Percentiles rank a stretch among this genome's conserved stretches.
These are phyloP conservation scores for Nothoprocta perdicaria DNA, from an alignment of 2,113 vertebrate genomes.

Conservation along the genomic window DNA sequence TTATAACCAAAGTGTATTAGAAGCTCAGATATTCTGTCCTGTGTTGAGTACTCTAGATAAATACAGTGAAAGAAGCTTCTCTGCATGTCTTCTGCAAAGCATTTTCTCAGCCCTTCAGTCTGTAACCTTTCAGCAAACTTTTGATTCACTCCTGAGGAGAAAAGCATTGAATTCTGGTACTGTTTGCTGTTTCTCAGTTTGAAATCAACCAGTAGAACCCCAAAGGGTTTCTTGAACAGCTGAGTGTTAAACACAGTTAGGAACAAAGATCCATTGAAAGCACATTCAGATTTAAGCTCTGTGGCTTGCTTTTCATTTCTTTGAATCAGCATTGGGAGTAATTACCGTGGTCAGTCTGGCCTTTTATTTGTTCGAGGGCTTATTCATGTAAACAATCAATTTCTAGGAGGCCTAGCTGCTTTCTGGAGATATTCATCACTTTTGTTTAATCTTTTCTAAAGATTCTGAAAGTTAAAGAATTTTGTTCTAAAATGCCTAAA, in stretches of 20 bases:
- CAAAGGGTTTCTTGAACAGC: constrained; percentile 35
- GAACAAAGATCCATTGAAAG: constrained; percentile 60
- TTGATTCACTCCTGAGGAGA: constrained; percentile 12
- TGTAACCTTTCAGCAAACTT: not conserved
- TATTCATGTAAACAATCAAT: not conserved
- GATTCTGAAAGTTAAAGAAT: constrained; percentile 11
- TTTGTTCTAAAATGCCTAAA: constrained; percentile 36
- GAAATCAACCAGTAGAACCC: constrained; percentile 16
- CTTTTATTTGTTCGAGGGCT: constrained; percentile 1
- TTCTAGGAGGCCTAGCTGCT: not conserved
- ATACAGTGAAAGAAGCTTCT: not conserved
- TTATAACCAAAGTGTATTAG: not conserved
- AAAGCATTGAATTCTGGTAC: not conserved
- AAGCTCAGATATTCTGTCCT: not conserved
- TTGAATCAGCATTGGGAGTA: constrained; percentile 15
- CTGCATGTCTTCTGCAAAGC: not conserved
- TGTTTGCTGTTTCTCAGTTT: constrained; percentile 6
- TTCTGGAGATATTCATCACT: not conserved
- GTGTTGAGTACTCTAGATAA: not conserved
- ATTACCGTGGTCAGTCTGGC: not conserved
- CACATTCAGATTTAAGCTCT: constrained; percentile 58
- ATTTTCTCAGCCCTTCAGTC: not conserved
- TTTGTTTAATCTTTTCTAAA: not conserved
- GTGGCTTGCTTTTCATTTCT: constrained; percentile 59
- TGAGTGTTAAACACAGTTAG: constrained; percentile 29